phyloP scores from a whole-genome alignment of 2,797 vertebrate genomes.

The Heteromormyrus szaboi region DNA sequence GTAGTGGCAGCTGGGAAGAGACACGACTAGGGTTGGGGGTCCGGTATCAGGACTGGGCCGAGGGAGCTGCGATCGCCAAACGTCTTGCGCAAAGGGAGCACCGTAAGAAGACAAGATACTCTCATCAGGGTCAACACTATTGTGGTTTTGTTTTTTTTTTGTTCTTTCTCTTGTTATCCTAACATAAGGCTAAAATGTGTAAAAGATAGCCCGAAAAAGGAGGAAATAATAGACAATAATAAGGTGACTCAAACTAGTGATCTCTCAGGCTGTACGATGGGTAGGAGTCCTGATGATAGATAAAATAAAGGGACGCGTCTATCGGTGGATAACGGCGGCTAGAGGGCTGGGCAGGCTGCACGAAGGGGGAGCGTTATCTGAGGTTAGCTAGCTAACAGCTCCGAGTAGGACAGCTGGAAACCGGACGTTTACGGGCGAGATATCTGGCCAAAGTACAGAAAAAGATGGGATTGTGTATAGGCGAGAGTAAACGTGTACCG shows the following conservation, averaged over 20 bases:
- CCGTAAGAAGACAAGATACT: neutral
- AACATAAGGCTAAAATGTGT: neutral
- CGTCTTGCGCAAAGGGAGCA: neutral
- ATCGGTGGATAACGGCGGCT: neutral
- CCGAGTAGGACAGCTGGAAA: neutral
- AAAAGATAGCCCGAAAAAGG: neutral
- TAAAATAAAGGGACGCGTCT: neutral
- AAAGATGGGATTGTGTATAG: neutral
- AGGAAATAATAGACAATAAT: neutral
- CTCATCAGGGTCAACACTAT: neutral
- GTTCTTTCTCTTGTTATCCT: neutral
- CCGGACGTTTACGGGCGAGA: neutral
- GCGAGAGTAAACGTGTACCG: neutral
- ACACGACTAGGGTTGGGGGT: neutral
- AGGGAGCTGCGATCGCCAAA: neutral
- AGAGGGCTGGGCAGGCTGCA: neutral
- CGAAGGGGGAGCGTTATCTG: neutral
- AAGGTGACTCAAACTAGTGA: neutral
- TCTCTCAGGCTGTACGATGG: neutral
- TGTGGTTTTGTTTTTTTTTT: neutral
- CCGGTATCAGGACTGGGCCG: neutral
- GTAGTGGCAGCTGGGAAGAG: conserved; percentile 20
- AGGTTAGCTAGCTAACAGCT: conserved; percentile 6
- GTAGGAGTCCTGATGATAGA: neutral
- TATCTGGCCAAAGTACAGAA: neutral